These are phyloP conservation scores for Callochromis pleurospilus DNA, from an alignment of 2,113 vertebrate genomes.

Conservation along the genomic window DNA sequence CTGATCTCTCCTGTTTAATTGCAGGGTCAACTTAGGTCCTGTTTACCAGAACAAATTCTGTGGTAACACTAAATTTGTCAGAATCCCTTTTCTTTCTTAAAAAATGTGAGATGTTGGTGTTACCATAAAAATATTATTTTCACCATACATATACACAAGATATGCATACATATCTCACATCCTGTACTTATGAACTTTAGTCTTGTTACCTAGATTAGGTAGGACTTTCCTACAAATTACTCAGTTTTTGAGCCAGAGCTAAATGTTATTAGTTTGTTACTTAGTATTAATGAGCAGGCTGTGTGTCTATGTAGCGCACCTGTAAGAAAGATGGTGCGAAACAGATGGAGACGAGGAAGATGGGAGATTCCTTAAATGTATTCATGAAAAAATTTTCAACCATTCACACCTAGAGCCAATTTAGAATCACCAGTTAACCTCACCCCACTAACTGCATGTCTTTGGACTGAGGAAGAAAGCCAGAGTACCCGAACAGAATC, in stretches of 20 bases:
- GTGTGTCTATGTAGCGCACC: background rate
- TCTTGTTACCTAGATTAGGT: background rate
- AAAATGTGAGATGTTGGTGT: background rate
- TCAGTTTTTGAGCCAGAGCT: background rate
- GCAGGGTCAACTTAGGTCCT: background rate
- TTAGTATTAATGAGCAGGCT: background rate
- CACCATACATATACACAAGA: background rate
- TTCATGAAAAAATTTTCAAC: rapidly evolving
- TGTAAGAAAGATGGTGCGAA: background rate
- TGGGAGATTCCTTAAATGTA: background rate
- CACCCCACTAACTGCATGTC: background rate
- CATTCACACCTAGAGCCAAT: background rate
- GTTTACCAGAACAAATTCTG: background rate
- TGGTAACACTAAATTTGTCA: background rate
- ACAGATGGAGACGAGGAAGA: background rate
- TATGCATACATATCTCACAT: background rate
- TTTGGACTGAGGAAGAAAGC: background rate
- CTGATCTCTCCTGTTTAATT: background rate
- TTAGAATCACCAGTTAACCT: background rate
- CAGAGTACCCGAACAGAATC: rapidly evolving
- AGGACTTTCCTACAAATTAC: background rate
- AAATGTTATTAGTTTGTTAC: background rate
- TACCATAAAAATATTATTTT: background rate
- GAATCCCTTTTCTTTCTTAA: background rate
- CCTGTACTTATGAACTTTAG: background rate